Conservation (phyloP, 2,113 vertebrate species). For the Smithornis capensis region DNA sequence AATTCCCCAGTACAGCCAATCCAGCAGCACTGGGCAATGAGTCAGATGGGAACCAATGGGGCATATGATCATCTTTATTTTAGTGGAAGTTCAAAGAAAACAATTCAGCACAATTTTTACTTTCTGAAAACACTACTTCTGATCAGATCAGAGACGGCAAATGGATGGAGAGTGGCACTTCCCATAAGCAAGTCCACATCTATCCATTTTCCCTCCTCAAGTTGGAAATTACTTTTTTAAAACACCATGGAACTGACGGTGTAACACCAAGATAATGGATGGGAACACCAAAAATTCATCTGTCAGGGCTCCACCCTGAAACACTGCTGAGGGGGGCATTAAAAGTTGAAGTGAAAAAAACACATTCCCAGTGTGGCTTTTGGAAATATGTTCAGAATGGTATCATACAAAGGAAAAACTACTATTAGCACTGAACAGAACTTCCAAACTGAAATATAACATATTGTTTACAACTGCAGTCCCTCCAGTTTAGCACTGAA, state of each 20-base stretch:
- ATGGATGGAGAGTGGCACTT: background rate
- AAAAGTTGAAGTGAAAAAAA: background rate
- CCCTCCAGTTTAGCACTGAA: background rate
- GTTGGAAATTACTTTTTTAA: background rate
- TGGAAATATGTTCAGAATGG: background rate
- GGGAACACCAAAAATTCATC: background rate
- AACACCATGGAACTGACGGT: background rate
- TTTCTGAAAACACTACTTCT: background rate
- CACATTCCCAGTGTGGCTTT: background rate
- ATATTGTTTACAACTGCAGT: background rate
- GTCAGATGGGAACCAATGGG: fast-evolving
- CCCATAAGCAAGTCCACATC: background rate
- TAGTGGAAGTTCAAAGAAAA: background rate
- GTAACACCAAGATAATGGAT: background rate
- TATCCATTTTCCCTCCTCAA: background rate
- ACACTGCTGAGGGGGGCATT: background rate
- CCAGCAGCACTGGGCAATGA: background rate
- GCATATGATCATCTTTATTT: background rate
- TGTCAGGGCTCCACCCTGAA: background rate
- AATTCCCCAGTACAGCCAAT: background rate
- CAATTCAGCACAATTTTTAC: background rate
- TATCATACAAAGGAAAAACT: background rate
- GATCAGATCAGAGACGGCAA: background rate
- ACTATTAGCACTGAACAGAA: background rate
- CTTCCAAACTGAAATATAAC: background rate